These are phyloP conservation scores for Junonia oenone DNA, from an alignment of 2,888 invertebrate species.

Conservation along the genomic window DNA sequence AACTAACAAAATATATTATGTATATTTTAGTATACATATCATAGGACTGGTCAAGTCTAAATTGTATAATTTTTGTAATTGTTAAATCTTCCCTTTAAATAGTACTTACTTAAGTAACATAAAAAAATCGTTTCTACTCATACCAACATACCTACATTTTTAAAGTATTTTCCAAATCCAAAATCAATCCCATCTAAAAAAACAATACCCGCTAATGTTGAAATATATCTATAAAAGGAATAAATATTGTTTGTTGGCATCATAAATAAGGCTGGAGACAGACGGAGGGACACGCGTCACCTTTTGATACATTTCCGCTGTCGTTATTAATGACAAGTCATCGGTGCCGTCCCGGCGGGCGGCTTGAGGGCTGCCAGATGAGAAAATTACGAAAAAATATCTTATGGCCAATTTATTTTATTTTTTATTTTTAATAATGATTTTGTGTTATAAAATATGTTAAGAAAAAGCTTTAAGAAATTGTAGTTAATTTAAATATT, in stretches of 20 bases:
- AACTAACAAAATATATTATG: too few relatives aligned
- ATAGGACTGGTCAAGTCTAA: too few relatives aligned
- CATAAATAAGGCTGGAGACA: slow-evolving; percentile 75
- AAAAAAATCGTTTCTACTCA: too few relatives aligned
- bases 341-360: slow-evolving; percentile 72
- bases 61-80: too few relatives aligned
- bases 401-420: neutral
- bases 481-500: too few relatives aligned
- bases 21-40: too few relatives aligned
- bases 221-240: slow-evolving; percentile 43
- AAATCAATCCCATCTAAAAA: slow-evolving; percentile 18
- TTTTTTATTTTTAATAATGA: neutral
- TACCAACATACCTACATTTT: too few relatives aligned
- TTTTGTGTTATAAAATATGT: neutral
- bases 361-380: slow-evolving; percentile 49
- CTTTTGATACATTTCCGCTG: slow-evolving; percentile 80
- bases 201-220: slow-evolving; percentile 36
- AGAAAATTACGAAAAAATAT: neutral
- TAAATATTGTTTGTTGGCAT: slow-evolving; percentile 72
- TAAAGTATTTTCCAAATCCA: too few relatives aligned
- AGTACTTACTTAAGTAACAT: too few relatives aligned
- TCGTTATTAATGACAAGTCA: slow-evolving; percentile 81
- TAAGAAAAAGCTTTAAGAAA: too few relatives aligned
- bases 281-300: slow-evolving; percentile 75
- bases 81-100: too few relatives aligned